Conservation (phyloP, 2,113 vertebrate genomes). For the Brachirus orientalis region DNA sequence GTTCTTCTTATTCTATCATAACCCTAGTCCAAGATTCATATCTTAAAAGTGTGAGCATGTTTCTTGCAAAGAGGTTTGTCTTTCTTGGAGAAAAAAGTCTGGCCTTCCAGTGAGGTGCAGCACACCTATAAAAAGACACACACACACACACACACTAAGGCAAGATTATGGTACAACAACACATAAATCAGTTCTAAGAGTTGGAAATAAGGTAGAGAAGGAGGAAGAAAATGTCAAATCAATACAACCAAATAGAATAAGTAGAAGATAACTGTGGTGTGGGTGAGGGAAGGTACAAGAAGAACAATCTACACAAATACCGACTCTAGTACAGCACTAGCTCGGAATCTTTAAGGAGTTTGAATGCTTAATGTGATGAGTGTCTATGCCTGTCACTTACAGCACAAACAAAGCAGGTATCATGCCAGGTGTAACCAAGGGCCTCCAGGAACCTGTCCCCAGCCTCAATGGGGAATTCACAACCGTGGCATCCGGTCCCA, state of each 20-base stretch:
- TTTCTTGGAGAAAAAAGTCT: conserved; percentile 95
- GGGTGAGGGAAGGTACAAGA: too few species aligned
- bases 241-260: too few species aligned
- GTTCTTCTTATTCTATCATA: not conserved
- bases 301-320: too few species aligned
- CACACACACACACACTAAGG: conserved; percentile 1
- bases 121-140: conserved; percentile 87
- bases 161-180: too few species aligned
- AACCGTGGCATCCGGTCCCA: conserved; percentile 93
- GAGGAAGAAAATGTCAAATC: too few species aligned
- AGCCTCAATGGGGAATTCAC: conserved; percentile 97
- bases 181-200: too few species aligned
- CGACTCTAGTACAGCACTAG: too few species aligned
- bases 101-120: conserved; percentile 89
- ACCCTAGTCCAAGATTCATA: conserved; percentile 73
- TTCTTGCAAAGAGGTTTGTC: conserved; percentile 97
- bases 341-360: not conserved
- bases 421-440: conserved; percentile 94
- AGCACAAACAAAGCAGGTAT: conserved; percentile 96
- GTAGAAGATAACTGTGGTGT: too few species aligned
- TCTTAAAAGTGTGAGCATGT: conserved; percentile 90
- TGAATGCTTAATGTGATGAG: not conserved
- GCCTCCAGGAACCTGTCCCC: conserved; percentile 97
- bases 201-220: too few species aligned
- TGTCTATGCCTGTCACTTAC: conserved; percentile 77